Base-by-base conservation (phyloP, 2,888 invertebrate genomes). In the Cryptocephalus primarius region DNA sequence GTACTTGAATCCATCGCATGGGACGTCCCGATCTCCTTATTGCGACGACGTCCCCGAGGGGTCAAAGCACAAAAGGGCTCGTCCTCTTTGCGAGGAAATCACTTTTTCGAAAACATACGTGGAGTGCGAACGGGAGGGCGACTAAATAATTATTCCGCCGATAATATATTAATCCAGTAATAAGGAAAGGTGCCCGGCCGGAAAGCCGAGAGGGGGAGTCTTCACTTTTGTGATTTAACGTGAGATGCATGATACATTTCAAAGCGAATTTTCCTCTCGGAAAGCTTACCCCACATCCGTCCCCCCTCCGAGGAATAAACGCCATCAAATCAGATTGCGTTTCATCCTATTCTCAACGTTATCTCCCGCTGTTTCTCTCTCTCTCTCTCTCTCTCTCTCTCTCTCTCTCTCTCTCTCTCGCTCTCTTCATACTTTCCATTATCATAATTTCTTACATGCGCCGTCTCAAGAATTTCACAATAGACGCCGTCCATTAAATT, bases 1-100 rank as follows among this genome's bases (percentile, higher is more conserved):
- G 68, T 67, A 68, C 67, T 68, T 65, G 57, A 58, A 58, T 59
- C 56, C 56, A 57, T 61, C 60, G 55, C 55, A 55, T 54, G 52
- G 51, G 55, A 47, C 45, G 39, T 33, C 38, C 14, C 22, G 22
- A 36, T 36, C 36, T 36, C 36, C 36, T 11, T 36, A 36, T 36
- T 36, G 36, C 36, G 36, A 36, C n/a, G 36, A n/a, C 3, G 36
- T n/a, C 12, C 36, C 36, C 36, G 12, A 36, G 36, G 36, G 36
- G 36, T 36, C 36, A 36, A 6, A 4, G 11, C n/a, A 12, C 36
- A 36, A 12, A n/a, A 36, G 36, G 3, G 11, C 12, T 4, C 6
- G 11, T 36, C 36, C 12, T 36, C 36, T 36, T 22, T 22, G 22
- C 22, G 22, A 22, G 22, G 22, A 22, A 22, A 22, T 22, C 22